These are phyloP conservation scores for Seriola rivoliana DNA, from an alignment of 2,113 vertebrate species.

Conservation along the genomic window DNA sequence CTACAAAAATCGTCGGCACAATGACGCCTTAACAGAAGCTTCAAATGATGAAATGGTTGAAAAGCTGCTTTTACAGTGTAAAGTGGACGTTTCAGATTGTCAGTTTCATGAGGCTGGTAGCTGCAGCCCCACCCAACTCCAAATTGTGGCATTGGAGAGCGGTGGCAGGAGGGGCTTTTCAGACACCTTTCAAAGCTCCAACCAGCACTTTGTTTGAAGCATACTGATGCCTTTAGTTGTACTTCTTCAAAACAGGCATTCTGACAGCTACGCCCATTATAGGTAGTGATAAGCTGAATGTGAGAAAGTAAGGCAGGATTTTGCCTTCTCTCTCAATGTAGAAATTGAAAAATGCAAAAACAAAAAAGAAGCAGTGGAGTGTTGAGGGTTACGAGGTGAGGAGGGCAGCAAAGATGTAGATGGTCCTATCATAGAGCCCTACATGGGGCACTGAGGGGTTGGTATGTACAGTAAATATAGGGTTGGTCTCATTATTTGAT, in stretches of 20 bases:
- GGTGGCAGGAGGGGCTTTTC: too few species aligned
- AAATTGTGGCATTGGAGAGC: too few species aligned
- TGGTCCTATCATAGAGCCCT: background rate
- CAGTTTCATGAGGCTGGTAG: too few species aligned
- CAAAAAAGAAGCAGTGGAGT: too few species aligned
- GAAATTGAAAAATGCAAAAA: too few species aligned
- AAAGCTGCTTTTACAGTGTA: background rate
- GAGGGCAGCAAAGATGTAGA: too few species aligned
- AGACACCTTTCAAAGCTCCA: too few species aligned
- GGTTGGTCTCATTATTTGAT: constrained; percentile 10
- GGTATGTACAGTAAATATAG: background rate
- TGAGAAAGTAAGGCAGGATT: background rate
- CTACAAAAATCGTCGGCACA: background rate
- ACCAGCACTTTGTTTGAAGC: background rate
- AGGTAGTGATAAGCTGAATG: background rate
- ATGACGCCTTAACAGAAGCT: background rate
- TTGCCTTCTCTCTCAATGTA: too few species aligned
- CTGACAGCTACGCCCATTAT: background rate
- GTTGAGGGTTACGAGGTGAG: too few species aligned
- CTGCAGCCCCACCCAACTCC: too few species aligned
- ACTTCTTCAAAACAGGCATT: background rate
- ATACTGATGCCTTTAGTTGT: background rate
- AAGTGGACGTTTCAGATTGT: too few species aligned
- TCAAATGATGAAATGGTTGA: background rate
- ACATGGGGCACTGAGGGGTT: background rate